phyloP scores from a whole-genome alignment of 2,888 invertebrate species.

The Leucophora obtusa region DNA sequence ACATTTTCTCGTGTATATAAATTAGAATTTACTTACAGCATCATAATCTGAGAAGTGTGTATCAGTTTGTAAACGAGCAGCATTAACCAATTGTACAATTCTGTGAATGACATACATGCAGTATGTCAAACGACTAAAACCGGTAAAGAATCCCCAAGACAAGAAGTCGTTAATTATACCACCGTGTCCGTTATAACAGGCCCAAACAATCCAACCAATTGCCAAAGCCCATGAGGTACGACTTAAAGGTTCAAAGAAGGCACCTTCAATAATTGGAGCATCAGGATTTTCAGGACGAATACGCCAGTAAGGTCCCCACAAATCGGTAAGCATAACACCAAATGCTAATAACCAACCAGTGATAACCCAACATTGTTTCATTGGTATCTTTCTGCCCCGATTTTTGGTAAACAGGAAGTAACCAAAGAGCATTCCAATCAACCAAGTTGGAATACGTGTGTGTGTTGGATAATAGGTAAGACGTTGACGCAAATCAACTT shows the following conservation, averaged over 20 bases:
- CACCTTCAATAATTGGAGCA: constrained; percentile 72
- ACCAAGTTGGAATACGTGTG: constrained; percentile 77
- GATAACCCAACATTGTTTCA: constrained; percentile 72
- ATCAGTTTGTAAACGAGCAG: constrained; percentile 73
- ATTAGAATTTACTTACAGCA: constrained; percentile 69
- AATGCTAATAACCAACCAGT: constrained; percentile 75
- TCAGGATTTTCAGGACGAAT: constrained; percentile 70
- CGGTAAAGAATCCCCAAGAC: constrained; percentile 76
- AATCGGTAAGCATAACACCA: constrained; percentile 71
- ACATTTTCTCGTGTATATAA: not conserved
- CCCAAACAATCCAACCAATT: constrained; percentile 77
- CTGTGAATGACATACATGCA: constrained; percentile 77
- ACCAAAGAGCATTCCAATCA: constrained; percentile 77
- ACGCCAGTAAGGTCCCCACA: constrained; percentile 76
- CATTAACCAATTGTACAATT: constrained; percentile 74
- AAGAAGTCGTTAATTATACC: constrained; percentile 76
- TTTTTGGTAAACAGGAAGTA: constrained; percentile 75
- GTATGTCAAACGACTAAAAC: constrained; percentile 75
- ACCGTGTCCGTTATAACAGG: constrained; percentile 77
- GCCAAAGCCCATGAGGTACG: constrained; percentile 75
- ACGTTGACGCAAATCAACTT: constrained; percentile 74
- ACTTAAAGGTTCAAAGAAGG: constrained; percentile 76
- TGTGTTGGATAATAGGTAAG: constrained; percentile 77
- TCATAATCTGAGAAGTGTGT: constrained; percentile 76
- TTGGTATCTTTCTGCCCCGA: constrained; percentile 72